Evolutionary conservation across 1,140 invertebrate genomes (phyloP), one percentile per base, ranked within the genome.

Genomic region (Brachionus rubens): DNA sequence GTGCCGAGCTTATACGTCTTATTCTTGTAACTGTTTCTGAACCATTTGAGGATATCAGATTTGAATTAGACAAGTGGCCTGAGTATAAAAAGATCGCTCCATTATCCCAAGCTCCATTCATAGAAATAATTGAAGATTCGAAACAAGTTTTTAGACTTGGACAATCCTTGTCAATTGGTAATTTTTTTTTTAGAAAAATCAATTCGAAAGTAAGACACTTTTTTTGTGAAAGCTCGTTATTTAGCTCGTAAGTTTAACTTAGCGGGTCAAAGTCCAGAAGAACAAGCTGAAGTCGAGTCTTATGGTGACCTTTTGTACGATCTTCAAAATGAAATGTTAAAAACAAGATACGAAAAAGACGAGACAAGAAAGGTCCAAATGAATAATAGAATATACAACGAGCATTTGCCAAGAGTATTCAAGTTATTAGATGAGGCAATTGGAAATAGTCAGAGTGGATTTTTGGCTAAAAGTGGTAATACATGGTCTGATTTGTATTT

Each of bases 31-130:
- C 68, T 12, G 78, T 76, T n/a, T 52, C 28, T 5, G 26, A 59
- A n/a, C 33, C 67, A 46, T 79, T 52, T 43, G 79, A 79, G 78
- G 79, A 79, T 54, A 41, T 65, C 7, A 30, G 78, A 33, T 33
- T 79, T 24, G 65, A 67, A 30, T 36, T 26, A 3, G 68, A 77
- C 1, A 40, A 78, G 16, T 81, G 80, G 80, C 77, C 77, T 6
- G 46, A 75, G 0, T 47, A 76, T 14, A 81, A 81, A 72, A 72
- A 59, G 7, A 75, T 47, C n/a, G 76, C 76, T 12, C 79, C 78
- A 6, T 78, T 77, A 28, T 77, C 76, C 14, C 56, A 77, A 68
- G 33, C 77, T 21, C 79, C 75, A 28, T 36, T 65, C 21, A 24
- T 76, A 28, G 68, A 72, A 50, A 41, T 59, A 16, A 54, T 72